Conservation (phyloP, 2,113 vertebrate genomes). For the Talpa occidentalis region DNA sequence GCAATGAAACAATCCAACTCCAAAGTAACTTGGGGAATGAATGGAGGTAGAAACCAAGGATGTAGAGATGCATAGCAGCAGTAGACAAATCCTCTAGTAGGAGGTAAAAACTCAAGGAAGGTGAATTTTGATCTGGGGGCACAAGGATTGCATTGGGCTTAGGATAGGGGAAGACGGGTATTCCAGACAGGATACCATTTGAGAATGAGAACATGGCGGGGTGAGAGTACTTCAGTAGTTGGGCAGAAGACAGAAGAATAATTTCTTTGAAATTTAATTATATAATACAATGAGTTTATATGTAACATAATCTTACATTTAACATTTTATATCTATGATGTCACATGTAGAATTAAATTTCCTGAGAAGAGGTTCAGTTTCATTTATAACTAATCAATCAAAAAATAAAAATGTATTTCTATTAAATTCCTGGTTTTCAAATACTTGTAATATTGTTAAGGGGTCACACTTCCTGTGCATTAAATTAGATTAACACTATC, state of each 20-base stretch:
- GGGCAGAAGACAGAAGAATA: background rate
- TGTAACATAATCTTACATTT: background rate
- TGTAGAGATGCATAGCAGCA: background rate
- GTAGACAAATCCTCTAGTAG: background rate
- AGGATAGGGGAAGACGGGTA: rapidly evolving
- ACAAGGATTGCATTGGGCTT: background rate
- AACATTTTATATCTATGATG: background rate
- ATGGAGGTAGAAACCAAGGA: background rate
- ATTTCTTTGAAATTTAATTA: background rate
- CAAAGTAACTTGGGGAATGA: background rate
- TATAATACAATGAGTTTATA: background rate
- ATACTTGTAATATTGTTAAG: background rate
- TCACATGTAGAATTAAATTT: background rate
- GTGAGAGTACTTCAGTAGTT: too few relatives aligned
- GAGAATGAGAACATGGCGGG: background rate
- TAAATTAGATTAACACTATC: background rate
- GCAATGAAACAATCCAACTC: background rate
- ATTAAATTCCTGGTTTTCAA: background rate
- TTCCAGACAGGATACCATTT: background rate
- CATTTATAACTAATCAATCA: background rate
- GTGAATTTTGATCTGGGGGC: background rate
- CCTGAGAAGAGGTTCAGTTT: conserved; percentile 13
- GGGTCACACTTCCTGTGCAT: background rate
- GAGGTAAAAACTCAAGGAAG: background rate
- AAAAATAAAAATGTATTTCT: background rate